Conservation (phyloP, 1,140 invertebrate genomes). For the Anastatus disparis region DNA sequence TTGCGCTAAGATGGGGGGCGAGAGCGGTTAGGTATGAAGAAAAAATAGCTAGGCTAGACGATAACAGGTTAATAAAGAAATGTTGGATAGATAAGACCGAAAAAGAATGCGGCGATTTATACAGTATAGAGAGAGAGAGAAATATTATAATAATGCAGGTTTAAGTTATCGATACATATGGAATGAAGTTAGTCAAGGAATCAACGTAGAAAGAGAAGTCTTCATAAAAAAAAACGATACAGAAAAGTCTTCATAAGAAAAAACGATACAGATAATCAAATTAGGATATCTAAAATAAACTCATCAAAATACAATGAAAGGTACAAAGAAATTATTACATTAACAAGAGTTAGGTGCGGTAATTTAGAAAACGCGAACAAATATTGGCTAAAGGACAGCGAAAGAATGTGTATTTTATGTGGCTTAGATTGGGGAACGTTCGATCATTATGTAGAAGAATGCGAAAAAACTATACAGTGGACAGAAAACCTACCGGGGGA, state of each 20-base stretch:
- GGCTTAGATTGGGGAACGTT: background rate
- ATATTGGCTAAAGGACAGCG: conserved; percentile 12
- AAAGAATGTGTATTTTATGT: conserved; percentile 14
- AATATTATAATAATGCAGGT: background rate
- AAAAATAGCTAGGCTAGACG: conserved; percentile 8
- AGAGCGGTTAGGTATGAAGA: conserved; percentile 27
- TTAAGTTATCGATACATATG: background rate
- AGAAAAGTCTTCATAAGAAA: too few species aligned
- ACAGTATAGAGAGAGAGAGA: background rate
- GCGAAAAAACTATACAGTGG: too few species aligned
- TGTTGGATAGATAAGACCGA: background rate
- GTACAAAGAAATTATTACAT: background rate
- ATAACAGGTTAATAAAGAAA: conserved; percentile 7
- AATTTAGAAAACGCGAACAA: conserved; percentile 20
- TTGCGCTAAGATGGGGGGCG: conserved; percentile 7
- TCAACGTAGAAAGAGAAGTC: too few species aligned
- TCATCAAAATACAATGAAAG: background rate
- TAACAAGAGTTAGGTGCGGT: conserved; percentile 12
- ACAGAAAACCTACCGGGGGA: too few species aligned
- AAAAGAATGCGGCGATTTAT: background rate
- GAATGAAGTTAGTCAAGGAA: background rate
- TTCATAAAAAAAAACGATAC: too few species aligned
- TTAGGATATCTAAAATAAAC: background rate
- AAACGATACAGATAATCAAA: background rate
- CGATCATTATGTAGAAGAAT: background rate